Evolutionary conservation across 2,113 vertebrate genomes (phyloP).

Genomic region (Trichomycterus rosablanca): DNA sequence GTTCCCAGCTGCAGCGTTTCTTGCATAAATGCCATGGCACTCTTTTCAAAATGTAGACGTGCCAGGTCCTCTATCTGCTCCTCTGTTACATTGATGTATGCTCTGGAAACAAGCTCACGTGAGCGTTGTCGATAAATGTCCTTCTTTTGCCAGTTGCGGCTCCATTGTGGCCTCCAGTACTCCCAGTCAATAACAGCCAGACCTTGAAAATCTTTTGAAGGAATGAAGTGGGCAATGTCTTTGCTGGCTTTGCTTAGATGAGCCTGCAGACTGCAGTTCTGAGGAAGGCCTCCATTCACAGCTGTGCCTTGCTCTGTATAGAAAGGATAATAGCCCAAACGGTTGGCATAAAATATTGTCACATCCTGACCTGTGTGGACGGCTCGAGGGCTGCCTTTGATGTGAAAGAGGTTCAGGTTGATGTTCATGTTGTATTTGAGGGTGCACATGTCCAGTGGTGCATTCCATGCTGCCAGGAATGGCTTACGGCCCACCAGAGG

Average conservation of each 20-base stretch:
- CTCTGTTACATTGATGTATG: slow-evolving; percentile 61
- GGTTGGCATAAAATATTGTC: slow-evolving; percentile 79
- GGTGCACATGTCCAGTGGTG: slow-evolving; percentile 67
- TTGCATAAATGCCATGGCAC: slow-evolving; percentile 72
- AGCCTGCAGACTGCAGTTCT: slow-evolving; percentile 71
- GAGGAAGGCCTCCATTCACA: slow-evolving; percentile 70
- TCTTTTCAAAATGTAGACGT: slow-evolving; percentile 71
- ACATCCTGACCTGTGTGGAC: slow-evolving; percentile 74
- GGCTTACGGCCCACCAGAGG: slow-evolving; percentile 68
- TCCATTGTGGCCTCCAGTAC: slow-evolving; percentile 73
- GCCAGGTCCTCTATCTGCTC: slow-evolving; percentile 64
- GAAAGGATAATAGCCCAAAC: slow-evolving; percentile 73
- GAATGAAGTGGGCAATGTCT: slow-evolving; percentile 70
- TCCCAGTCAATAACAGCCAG: slow-evolving; percentile 75
- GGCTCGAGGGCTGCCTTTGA: slow-evolving; percentile 68
- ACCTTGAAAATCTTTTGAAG: slow-evolving; percentile 67
- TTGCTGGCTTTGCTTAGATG: slow-evolving; percentile 67
- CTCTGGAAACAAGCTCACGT: slow-evolving; percentile 60
- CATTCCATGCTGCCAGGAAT: slow-evolving; percentile 76
- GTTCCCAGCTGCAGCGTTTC: slow-evolving; percentile 70
- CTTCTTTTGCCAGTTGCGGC: slow-evolving; percentile 70
- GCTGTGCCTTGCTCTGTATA: slow-evolving; percentile 59
- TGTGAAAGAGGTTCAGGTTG: slow-evolving; percentile 69
- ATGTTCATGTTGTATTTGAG: slow-evolving; percentile 64
- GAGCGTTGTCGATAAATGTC: slow-evolving; percentile 67